A percentile compares a stretch with the other conserved stretches of the same genome.
Evolutionary conservation across 2,113 vertebrate genomes (phyloP).

Genomic region (Halcyon malimbica): DNA sequence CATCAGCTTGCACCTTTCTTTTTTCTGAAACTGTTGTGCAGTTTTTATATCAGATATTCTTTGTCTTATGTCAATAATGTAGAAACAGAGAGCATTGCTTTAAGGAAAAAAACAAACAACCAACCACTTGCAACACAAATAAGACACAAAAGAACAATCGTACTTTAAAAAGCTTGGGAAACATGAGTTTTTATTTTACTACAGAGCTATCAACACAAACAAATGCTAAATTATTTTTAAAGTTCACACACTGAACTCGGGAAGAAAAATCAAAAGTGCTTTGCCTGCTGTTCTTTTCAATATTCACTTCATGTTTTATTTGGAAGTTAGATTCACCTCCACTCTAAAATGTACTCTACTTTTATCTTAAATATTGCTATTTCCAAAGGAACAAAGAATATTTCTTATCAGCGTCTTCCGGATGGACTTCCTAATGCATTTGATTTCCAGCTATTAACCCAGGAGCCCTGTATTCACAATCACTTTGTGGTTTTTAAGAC

Average conservation of each 20-base stretch:
- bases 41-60: not conserved
- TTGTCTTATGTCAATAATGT: not conserved
- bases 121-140: not conserved
- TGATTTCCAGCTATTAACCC: slow-evolving; percentile 79
- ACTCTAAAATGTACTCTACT: slow-evolving; percentile 33
- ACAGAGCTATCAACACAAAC: not conserved
- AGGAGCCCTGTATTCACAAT: slow-evolving; percentile 40
- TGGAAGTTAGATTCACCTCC: slow-evolving; percentile 29
- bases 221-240: slow-evolving; percentile 46
- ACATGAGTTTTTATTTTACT: not conserved
- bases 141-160: not conserved
- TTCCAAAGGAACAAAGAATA: slow-evolving; percentile 66
- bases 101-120: not conserved
- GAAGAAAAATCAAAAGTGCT: slow-evolving; percentile 13
- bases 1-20: not conserved
- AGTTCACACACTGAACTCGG: slow-evolving; percentile 7
- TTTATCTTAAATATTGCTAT: slow-evolving; percentile 57
- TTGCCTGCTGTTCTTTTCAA: slow-evolving; percentile 53
- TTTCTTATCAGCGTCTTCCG: slow-evolving; percentile 70
- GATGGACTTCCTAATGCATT: slow-evolving; percentile 70
- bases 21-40: not conserved
- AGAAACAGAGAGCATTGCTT: not conserved
- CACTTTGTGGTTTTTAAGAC: slow-evolving; percentile 39
- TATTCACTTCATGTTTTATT: slow-evolving; percentile 61
- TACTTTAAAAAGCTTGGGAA: not conserved